These are phyloP conservation scores for Setipinna tenuifilis DNA, from an alignment of 2,797 vertebrate species.

Conservation along the genomic window DNA sequence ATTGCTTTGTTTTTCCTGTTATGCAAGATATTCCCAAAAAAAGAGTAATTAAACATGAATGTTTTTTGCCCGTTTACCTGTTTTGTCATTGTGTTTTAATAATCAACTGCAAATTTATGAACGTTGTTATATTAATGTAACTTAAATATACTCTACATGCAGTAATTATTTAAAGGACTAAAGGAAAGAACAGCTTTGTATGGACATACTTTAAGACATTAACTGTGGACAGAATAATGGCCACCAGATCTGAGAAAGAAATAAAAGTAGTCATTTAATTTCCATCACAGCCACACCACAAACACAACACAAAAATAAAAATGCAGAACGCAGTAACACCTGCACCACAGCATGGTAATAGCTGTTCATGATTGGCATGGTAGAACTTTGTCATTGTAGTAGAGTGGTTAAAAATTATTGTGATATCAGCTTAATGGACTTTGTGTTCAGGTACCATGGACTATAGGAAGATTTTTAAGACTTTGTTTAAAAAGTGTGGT, in stretches of 20 bases:
- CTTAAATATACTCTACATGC: constrained; percentile 5
- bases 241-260: not conserved
- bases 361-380: not conserved
- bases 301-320: not conserved
- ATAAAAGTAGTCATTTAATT: not conserved
- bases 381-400: not conserved
- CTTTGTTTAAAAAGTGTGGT: not conserved
- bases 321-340: not conserved
- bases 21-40: not conserved
- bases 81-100: not conserved
- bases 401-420: not conserved
- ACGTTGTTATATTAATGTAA: constrained; percentile 25
- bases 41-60: not conserved
- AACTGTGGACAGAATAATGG: not conserved
- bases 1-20: not conserved
- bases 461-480: not conserved
- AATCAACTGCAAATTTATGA: not conserved
- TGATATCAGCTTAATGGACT: not conserved
- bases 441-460: not conserved
- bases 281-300: not conserved
- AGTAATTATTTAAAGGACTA: not conserved
- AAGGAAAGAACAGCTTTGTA: constrained; percentile 5
- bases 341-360: not conserved
- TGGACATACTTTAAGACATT: not conserved
- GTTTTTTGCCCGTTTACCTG: not conserved